Evolutionary conservation across 1,140 invertebrate species (phyloP).

Genomic region (Acromyrmex echinatior): DNA sequence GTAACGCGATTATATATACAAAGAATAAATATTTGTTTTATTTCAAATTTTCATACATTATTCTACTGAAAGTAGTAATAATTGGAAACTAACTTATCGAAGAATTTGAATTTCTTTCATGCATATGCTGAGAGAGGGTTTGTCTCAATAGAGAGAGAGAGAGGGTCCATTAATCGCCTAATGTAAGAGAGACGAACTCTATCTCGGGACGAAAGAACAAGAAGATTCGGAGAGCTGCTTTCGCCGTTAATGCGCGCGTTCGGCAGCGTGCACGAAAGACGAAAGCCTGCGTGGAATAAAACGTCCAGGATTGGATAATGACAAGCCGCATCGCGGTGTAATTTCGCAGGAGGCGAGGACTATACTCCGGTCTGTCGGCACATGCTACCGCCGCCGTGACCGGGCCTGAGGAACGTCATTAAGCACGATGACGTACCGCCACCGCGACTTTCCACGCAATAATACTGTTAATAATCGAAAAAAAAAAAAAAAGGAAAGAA

Average conservation of each 20-base stretch:
- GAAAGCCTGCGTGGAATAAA: constrained; percentile 49
- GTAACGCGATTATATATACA: not conserved
- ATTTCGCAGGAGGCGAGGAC: constrained; percentile 60
- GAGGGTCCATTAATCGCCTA: constrained; percentile 1
- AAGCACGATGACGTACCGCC: constrained; percentile 52
- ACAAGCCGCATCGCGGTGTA: constrained; percentile 59
- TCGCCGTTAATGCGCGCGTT: constrained; percentile 49
- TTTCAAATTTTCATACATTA: not conserved
- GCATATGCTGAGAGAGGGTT: not conserved
- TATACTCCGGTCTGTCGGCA: constrained; percentile 58
- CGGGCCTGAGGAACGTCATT: constrained; percentile 35
- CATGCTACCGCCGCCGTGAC: constrained; percentile 29
- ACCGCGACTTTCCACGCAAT: constrained; percentile 37
- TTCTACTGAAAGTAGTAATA: not conserved
- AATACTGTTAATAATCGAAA: constrained; percentile 45
- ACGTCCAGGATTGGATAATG: constrained; percentile 67
- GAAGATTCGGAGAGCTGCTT: constrained; percentile 21
- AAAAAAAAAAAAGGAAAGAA: not conserved
- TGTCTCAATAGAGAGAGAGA: not conserved
- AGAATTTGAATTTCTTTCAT: not conserved
- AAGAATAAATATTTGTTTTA: not conserved
- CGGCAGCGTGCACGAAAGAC: constrained; percentile 16
- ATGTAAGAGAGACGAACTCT: constrained; percentile 19
- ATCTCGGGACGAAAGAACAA: not conserved
- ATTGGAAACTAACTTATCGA: not conserved